Evolutionary conservation across 2,888 invertebrate genomes (phyloP), one percentile per base, ranked within the genome.

Genomic region (Allacma fusca): DNA sequence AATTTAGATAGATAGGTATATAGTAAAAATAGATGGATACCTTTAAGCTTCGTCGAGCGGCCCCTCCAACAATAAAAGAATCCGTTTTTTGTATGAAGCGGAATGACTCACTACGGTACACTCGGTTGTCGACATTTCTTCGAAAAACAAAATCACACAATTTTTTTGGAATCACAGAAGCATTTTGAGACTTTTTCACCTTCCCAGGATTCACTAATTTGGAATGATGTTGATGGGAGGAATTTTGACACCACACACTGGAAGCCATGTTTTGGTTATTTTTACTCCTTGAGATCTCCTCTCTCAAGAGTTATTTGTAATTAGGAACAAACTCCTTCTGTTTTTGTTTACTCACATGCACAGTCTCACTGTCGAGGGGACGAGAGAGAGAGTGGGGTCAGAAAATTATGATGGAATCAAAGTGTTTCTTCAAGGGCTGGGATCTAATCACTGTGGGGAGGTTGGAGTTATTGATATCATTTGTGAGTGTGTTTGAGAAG

Each of bases 31-130:
- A 13, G 19, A 4, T 24, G 19, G 0, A 16, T 65, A 74, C 74
- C 74, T 74, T 74, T 26, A 65, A 23, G 44, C 74, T 65, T 21
- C 74, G 74, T 19, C 74, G 43, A 0, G 65, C 44, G 13, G 65
- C 28, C 1, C 26, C 43, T 23, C 71, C 40, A 28, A 65, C 21
- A 16, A 64, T 19, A 19, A 65, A 59, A 34, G 74, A 71, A 24
- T 72, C 62, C 24, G 84, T 83, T 72, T 84, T 84, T 67, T 84
- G 84, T 78, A 84, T 82, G 74, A 84, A 84, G 40, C 84, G 78
- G 57, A 84, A 84, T 4, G 84, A 84, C 72, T 84, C 84, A 79
- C 84, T 84, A 26, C 82, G 73, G 74, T 84, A 84, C 1, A 84
- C 80, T 24, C 74, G 69, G 78, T 84, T 84, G 57, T 84, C 84